Evolutionary conservation across 1,140 invertebrate species (phyloP).

Genomic region (Hyles euphorbiae): DNA sequence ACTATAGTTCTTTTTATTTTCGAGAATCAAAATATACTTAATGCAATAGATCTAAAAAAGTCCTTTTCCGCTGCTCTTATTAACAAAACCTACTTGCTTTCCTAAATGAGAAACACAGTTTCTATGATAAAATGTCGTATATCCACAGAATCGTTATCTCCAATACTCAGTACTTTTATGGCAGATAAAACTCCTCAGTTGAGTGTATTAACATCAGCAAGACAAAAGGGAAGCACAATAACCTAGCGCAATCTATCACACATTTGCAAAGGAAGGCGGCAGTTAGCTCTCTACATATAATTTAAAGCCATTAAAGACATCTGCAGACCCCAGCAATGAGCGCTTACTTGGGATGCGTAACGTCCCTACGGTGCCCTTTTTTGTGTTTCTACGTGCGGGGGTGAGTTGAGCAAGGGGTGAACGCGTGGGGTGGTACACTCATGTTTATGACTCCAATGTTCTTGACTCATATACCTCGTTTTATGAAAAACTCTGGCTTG

Average conservation of each 20-base stretch:
- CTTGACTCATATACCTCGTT: conserved; percentile 71
- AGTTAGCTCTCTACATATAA: conserved; percentile 72
- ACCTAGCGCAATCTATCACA: conserved; percentile 56
- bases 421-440: conserved; percentile 57
- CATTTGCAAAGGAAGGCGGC: conserved; percentile 37
- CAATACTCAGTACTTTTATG: too few relatives aligned
- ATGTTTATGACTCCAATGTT: conserved; percentile 68
- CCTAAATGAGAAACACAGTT: too few relatives aligned
- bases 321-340: conserved; percentile 69
- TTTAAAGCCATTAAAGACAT: conserved; percentile 75
- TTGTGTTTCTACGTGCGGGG: conserved; percentile 62
- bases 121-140: too few relatives aligned
- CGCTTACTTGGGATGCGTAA: conserved; percentile 69
- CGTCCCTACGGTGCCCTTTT: conserved; percentile 69
- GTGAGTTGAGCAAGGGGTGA: conserved; percentile 71
- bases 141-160: too few relatives aligned
- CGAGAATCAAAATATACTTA: too few relatives aligned
- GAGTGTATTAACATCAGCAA: background rate
- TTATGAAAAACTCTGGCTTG: conserved; percentile 64
- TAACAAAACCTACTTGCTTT: too few relatives aligned
- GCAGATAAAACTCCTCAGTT: too few relatives aligned
- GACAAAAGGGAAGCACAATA: conserved; percentile 31
- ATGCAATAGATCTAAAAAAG: too few relatives aligned
- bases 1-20: too few relatives aligned
- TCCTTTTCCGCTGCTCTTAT: too few relatives aligned